These are phyloP conservation scores for Drosophila mauritiana DNA, from an alignment of 1,140 invertebrate species.

Conservation along the genomic window DNA sequence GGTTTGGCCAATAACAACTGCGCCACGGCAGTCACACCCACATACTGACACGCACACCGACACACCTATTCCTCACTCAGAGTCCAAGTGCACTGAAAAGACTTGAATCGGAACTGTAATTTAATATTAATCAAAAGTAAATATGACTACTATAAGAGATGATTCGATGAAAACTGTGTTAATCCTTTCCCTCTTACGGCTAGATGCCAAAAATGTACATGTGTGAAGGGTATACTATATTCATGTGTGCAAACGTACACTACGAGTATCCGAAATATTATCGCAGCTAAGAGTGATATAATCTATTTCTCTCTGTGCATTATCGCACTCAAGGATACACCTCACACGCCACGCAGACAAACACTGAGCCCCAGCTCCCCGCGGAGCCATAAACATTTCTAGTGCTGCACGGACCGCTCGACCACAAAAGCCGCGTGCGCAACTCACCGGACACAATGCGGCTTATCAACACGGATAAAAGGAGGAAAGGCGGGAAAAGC, in stretches of 20 bases:
- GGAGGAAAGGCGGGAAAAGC: slow-evolving; percentile 9
- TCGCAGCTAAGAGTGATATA: no score
- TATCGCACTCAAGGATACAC: slow-evolving; percentile 10
- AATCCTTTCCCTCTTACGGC: no score
- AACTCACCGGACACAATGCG: slow-evolving; percentile 78
- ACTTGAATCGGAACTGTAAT: no score
- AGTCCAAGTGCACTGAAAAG: not conserved
- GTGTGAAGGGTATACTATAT: no score
- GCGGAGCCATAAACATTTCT: slow-evolving; percentile 70
- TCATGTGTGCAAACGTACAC: no score
- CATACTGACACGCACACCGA: slow-evolving; percentile 13
- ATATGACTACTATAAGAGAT: not conserved
- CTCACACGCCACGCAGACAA: slow-evolving; percentile 6
- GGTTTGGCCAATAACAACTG: slow-evolving; percentile 40
- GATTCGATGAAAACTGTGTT: no score
- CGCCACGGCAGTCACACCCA: slow-evolving; percentile 18
- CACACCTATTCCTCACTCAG: slow-evolving; percentile 13
- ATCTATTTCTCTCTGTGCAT: not conserved
- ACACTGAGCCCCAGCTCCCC: slow-evolving; percentile 32
- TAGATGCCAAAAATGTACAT: no score
- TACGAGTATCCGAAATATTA: no score
- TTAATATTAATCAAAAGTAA: not conserved
- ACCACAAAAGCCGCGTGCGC: slow-evolving; percentile 79
- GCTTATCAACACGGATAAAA: slow-evolving; percentile 67
- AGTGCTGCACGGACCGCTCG: slow-evolving; percentile 20